Evolutionary conservation across 2,113 vertebrate species (phyloP).

Genomic region (Cyprinodon brontotheroides): DNA sequence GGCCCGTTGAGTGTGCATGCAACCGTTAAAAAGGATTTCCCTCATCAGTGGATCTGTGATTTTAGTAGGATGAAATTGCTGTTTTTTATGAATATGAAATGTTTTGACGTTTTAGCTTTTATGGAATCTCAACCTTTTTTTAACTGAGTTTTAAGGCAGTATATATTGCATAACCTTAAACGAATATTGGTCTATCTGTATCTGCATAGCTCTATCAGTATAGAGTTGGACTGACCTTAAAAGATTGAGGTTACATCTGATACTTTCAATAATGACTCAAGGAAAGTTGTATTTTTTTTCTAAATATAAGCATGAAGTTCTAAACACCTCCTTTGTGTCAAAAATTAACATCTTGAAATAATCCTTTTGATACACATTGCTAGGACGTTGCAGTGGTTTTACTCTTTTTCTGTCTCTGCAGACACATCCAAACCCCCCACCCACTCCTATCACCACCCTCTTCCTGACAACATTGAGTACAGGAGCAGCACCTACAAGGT

Average conservation of each 20-base stretch:
- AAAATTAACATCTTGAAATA: background rate
- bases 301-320: background rate
- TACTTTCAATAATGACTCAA: background rate
- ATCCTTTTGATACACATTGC: background rate
- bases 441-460: conserved; percentile 74
- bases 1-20: too few species aligned
- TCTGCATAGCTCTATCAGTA: background rate
- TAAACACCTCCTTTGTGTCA: background rate
- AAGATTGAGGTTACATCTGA: background rate
- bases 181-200: background rate
- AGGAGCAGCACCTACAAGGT: conserved; percentile 87
- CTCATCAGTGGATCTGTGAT: too few species aligned
- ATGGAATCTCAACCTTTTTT: background rate
- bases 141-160: background rate
- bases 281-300: background rate
- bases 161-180: background rate
- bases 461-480: conserved; percentile 85
- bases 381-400: background rate
- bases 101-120: background rate
- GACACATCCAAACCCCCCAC: conserved; percentile 78
- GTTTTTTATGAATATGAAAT: too few species aligned
- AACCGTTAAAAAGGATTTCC: too few species aligned
- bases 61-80: too few species aligned
- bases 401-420: conserved; percentile 35
- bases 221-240: background rate